Evolutionary conservation across 2,888 invertebrate species (phyloP).

Genomic region (Quadriops clusia): DNA sequence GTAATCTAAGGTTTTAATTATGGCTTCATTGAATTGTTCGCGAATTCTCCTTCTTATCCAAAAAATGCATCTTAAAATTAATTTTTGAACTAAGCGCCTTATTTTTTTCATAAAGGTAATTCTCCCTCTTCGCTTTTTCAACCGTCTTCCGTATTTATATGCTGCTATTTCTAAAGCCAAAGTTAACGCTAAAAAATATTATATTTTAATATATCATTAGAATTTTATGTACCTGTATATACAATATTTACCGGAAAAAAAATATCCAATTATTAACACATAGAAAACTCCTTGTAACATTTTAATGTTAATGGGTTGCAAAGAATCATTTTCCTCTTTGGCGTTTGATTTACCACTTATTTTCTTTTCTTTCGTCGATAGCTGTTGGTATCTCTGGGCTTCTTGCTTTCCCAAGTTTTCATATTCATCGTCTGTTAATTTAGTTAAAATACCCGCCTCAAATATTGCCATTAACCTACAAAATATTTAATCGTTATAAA

Average conservation of each 20-base stretch:
- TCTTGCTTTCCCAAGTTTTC: conserved; percentile 51
- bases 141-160: conserved; percentile 9
- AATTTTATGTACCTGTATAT: conserved; percentile 1
- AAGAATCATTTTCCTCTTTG: conserved; percentile 30
- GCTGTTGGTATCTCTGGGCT: conserved; percentile 25
- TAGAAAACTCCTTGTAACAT: conserved; percentile 67
- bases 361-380: conserved; percentile 17
- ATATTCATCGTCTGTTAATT: conserved; percentile 67
- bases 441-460: conserved; percentile 63
- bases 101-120: conserved; percentile 5
- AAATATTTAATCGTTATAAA: conserved; percentile 4
- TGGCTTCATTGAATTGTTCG: conserved; percentile 17
- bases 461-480: conserved; percentile 58
- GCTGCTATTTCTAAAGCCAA: conserved; percentile 16
- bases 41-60: conserved; percentile 12
- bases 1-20: conserved; percentile 20
- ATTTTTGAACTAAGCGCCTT: conserved; percentile 9
- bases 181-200: conserved; percentile 14
- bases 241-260: conserved; percentile 49
- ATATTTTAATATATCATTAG: conserved; percentile 3
- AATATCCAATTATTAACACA: conserved; percentile 51
- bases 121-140: conserved; percentile 7
- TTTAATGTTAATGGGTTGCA: conserved; percentile 55
- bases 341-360: conserved; percentile 25
- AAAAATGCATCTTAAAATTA: conserved; percentile 7